Conservation (phyloP, 1,140 invertebrate species). For the Dryas iulia region DNA sequence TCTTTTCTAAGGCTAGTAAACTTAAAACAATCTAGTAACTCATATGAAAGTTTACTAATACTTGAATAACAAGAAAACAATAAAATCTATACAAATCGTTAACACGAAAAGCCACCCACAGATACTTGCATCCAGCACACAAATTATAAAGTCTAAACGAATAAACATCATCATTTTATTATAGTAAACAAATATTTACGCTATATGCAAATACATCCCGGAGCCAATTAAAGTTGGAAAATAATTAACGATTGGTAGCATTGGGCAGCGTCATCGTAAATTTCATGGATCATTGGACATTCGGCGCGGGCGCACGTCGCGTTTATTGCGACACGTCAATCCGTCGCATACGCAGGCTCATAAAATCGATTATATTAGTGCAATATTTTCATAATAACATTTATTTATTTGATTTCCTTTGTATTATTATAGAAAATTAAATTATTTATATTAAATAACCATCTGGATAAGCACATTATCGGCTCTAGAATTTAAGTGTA, state of each 20-base stretch:
- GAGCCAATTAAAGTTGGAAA: slow-evolving; percentile 14
- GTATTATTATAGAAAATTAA: background rate
- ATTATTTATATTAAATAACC: background rate
- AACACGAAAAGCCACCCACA: background rate
- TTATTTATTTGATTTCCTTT: background rate
- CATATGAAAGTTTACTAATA: no score
- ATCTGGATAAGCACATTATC: no score
- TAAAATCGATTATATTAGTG: slow-evolving; percentile 13
- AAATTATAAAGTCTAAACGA: background rate
- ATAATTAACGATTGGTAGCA: slow-evolving; percentile 20
- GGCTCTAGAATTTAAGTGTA: no score
- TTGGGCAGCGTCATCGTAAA: slow-evolving; percentile 17
- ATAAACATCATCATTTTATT: background rate
- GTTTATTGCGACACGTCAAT: slow-evolving; percentile 23
- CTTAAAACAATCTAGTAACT: no score
- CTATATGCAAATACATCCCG: background rate
- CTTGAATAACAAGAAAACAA: background rate
- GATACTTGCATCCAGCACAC: background rate
- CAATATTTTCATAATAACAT: slow-evolving; percentile 11
- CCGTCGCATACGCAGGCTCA: slow-evolving; percentile 9
- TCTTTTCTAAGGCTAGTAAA: no score
- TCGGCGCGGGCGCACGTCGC: slow-evolving; percentile 15
- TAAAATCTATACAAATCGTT: background rate
- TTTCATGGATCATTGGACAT: slow-evolving; percentile 16
- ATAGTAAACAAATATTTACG: background rate